Conservation (phyloP, 2,888 invertebrate species). For the Rotaria socialis region DNA sequence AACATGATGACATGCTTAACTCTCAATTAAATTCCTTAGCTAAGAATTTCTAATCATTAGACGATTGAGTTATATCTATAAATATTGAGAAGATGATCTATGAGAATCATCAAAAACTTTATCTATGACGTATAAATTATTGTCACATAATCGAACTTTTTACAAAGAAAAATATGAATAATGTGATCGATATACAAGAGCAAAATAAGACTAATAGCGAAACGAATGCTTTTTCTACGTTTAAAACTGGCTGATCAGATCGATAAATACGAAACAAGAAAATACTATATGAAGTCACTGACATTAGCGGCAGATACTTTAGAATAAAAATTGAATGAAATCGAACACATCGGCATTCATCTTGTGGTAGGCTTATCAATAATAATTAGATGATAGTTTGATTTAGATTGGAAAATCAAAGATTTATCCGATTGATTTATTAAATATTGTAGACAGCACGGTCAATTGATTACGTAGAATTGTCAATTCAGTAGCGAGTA, state of each 20-base stretch:
- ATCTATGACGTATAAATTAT: neutral
- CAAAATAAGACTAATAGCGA: neutral
- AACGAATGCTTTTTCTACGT: neutral
- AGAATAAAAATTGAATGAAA: neutral
- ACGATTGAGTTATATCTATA: neutral
- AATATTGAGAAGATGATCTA: neutral
- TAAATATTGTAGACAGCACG: neutral
- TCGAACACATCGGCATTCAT: neutral
- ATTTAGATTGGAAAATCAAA: neutral
- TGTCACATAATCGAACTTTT: neutral
- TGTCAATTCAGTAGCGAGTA: neutral
- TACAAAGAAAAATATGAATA: neutral
- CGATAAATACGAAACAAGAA: neutral
- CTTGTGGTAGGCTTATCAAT: neutral
- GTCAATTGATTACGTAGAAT: neutral
- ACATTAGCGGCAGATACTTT: neutral
- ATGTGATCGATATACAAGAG: neutral
- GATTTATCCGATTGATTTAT: neutral
- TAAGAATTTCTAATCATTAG: neutral
- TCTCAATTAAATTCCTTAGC: neutral
- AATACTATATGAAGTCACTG: neutral
- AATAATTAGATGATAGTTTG: neutral
- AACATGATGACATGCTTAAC: neutral
- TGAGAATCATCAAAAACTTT: neutral
- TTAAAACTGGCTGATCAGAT: neutral